phyloP scores from a whole-genome alignment of 2,797 vertebrate genomes.

The Pseudopleuronectes americanus region DNA sequence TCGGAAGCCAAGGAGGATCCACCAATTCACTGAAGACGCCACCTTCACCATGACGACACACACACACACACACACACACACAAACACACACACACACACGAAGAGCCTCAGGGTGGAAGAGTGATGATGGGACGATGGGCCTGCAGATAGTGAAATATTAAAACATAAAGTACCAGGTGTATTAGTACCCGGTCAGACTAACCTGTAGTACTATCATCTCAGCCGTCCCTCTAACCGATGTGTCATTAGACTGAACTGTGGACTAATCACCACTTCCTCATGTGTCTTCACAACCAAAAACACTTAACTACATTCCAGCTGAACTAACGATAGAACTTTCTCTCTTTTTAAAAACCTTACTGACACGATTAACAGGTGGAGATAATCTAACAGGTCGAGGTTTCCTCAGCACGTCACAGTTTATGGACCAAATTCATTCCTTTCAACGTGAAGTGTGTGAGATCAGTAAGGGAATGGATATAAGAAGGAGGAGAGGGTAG shows the following conservation, averaged over 20 bases:
- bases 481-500: neutral
- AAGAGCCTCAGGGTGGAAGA: constrained; percentile 33
- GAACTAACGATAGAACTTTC: constrained; percentile 23
- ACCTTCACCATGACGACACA: constrained; percentile 75
- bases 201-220: constrained; percentile 30
- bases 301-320: constrained; percentile 71
- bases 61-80: constrained; percentile 3
- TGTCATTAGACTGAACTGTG: constrained; percentile 31
- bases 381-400: constrained; percentile 27
- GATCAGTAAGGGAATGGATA: constrained; percentile 1
- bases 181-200: constrained; percentile 5
- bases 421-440: constrained; percentile 56
- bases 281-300: constrained; percentile 57
- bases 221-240: constrained; percentile 23
- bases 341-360: constrained; percentile 23
- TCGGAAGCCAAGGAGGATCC: constrained; percentile 82
- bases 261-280: constrained; percentile 38
- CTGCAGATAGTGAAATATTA: constrained; percentile 9
- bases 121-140: neutral
- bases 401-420: constrained; percentile 23
- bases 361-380: constrained; percentile 47
- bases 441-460: constrained; percentile 25
- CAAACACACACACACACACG: constrained; percentile 13
- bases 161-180: constrained; percentile 8
- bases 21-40: constrained; percentile 85